Conservation (phyloP, 2,888 invertebrate genomes). For the Argyresthia albistria region DNA sequence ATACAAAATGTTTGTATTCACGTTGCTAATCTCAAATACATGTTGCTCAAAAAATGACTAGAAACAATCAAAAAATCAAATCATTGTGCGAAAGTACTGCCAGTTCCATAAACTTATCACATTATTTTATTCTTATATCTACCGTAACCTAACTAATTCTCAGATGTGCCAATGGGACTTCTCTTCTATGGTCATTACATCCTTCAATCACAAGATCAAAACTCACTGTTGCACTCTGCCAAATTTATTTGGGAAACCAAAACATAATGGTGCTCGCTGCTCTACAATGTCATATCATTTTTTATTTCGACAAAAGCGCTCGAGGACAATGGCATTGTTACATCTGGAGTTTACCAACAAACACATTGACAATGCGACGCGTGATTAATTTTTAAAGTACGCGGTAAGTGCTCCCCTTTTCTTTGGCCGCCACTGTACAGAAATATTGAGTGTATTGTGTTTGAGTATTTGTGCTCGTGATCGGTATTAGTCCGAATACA, state of each 20-base stretch:
- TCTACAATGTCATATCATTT: constrained; percentile 14
- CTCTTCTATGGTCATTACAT: not conserved
- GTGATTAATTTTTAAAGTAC: constrained; percentile 61
- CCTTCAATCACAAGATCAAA: not conserved
- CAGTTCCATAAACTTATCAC: no score
- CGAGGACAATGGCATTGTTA: constrained; percentile 36
- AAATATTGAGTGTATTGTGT: constrained; percentile 13
- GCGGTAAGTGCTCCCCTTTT: constrained; percentile 37
- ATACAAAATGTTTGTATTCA: no score
- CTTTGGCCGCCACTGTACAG: constrained; percentile 14
- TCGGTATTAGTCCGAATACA: no score
- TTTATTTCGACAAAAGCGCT: constrained; percentile 9
- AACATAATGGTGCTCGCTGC: constrained; percentile 8
- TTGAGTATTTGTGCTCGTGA: no score
- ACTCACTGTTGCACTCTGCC: constrained; percentile 5
- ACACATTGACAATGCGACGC: constrained; percentile 40
- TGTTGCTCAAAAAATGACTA: no score
- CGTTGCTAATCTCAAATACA: no score
- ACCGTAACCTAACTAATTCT: no score
- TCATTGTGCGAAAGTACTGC: no score
- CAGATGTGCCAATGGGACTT: no score
- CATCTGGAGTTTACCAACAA: constrained; percentile 60
- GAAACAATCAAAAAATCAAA: no score
- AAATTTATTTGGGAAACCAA: constrained; percentile 42
- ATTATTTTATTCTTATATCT: no score